Evolutionary conservation across 2,888 invertebrate species (phyloP), one percentile per base, ranked within the genome.

Genomic region (Aspidiotus rigidus): DNA sequence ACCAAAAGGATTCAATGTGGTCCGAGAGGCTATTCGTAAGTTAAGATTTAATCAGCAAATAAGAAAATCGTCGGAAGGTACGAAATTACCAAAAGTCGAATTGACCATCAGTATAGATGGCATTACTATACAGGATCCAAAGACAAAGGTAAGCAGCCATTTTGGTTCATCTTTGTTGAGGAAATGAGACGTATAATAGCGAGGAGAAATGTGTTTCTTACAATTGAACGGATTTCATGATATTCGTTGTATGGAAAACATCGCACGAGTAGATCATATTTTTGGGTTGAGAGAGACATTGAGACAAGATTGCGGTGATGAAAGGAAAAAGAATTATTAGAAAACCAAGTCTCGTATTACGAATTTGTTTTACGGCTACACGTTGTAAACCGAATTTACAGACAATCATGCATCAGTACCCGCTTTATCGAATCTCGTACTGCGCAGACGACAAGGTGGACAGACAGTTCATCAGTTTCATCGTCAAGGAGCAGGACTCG

Each of bases 371-470:
- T 59, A 7, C 56, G n/a, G 54, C 61, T 62, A 72, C 59, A 62
- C 66, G 54, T 54, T 71, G 69, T 10, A 71, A 70, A 64, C 61
- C 60, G 63, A 44, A 67, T 62, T 75, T 78, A 7, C 77, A 85
- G 84, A 79, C 81, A 77, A 92, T 95, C 70, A 83, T 95, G 77
- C 90, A 95, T 79, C 94, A 95, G 79, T 97, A 96, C 79, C 97
- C 97, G 0, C 81, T 98, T 60, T 96, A 97, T 79, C 86, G 95
- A 80, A 98, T 98, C 80, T 97, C 96, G 0, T 98, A 98, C 81
- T 98, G 97, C 81, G 97, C 98, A 1, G 98, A 98, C 78, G 98
- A 98, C 80, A 98, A 98, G 78, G 93, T 94, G 64, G 96, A 96
- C 75, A 97, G 96, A 79, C 90, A 93, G 75, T 95, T 96, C 81